phyloP scores from a whole-genome alignment of 2,797 vertebrate genomes.

The Anabacerthia variegaticeps region DNA sequence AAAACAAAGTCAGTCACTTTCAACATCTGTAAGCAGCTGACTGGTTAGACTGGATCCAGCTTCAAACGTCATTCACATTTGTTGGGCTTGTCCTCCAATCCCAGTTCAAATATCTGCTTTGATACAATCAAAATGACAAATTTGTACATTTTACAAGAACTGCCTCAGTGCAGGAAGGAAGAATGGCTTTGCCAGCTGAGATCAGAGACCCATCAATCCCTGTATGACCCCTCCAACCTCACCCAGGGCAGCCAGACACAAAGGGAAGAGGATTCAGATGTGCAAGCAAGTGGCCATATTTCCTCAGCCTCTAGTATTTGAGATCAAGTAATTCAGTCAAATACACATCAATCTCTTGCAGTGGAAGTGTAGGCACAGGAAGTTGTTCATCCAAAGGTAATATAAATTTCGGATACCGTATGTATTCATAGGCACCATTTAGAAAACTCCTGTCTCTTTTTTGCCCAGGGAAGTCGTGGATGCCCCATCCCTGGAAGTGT shows the following conservation, averaged over 20 bases:
- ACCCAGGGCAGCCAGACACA: fast-evolving
- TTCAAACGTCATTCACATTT: neutral
- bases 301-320: neutral
- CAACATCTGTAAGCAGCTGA: neutral
- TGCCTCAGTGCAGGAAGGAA: neutral
- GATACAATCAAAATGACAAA: neutral
- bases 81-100: neutral
- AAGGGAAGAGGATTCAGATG: neutral
- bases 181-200: neutral
- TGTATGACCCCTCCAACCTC: neutral
- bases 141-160: neutral
- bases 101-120: neutral
- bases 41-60: neutral
- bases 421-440: neutral
- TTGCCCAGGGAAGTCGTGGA: neutral
- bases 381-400: neutral
- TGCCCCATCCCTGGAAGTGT: neutral
- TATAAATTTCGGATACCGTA: neutral
- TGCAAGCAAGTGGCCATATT: neutral
- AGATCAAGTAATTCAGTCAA: neutral
- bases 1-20: constrained; percentile 5
- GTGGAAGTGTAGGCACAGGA: neutral
- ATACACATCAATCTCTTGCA: neutral
- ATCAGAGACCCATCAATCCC: neutral
- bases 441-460: neutral